Base-by-base conservation (phyloP, 2,797 vertebrate genomes). In the Fundulus diaphanus region DNA sequence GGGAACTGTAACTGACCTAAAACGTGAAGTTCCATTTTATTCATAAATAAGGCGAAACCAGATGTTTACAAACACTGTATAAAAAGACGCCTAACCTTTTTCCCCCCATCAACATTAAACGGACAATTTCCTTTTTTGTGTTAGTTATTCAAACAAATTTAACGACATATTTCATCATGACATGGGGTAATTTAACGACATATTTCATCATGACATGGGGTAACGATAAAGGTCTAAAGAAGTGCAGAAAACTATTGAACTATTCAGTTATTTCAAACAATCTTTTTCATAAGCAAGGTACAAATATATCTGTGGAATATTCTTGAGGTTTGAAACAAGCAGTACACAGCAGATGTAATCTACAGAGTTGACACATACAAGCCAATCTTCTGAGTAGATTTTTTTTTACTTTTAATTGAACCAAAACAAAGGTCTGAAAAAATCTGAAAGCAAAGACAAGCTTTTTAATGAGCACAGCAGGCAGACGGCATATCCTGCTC, bases 401-500 rank as follows among this genome's bases (percentile, higher is more conserved):
- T 61, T 35, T 35, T 4, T 37, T 1, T n/a, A n/a, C 20, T 37
- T 49, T 35, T 11, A 8, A 37, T 31, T 27, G 59, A 40, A 22
- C 11, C 78, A 42, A n/a, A 74, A 16, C 76, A 40, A 75, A 63
- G 54, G 31, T 57, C 13, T 13, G 44, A 35, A 56, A n/a, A 12
- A 40, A 68, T 29, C 31, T 4, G 72, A 67, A 68, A 73, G 37
- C 61, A 24, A 13, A 83, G 16, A 40, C 29, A 80, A 75, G 52
- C 12, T 20, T 48, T 85, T 80, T 88, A 83, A 89, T 83, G 83
- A 89, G 81, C 68, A 49, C 37, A 73, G 2, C 51, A 52, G 70
- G 20, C 63, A 80, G 46, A 74, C 44, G 11, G 74, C 72, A 63
- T 48, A 63, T 59, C 27, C 24, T 51, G 46, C 22, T 29, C 82